phyloP scores from a whole-genome alignment of 2,113 vertebrate species.

The Coptodon bakossiorum region DNA sequence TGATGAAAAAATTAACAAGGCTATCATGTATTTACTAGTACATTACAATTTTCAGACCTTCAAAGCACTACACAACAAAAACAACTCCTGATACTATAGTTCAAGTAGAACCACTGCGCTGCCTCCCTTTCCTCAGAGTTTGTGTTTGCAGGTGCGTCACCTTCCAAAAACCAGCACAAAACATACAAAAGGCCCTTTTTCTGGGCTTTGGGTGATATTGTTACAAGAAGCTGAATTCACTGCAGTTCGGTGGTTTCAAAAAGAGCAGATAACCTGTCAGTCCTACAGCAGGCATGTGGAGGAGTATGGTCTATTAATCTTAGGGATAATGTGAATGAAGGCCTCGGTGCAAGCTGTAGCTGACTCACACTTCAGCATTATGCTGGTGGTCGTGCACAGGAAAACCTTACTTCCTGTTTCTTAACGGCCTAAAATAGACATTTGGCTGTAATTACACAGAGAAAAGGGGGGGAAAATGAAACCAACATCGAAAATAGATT shows the following conservation, averaged over 20 bases:
- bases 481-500: neutral
- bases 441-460: neutral
- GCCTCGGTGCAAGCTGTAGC: neutral
- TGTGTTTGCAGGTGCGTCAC: neutral
- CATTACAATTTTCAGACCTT: rapidly evolving
- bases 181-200: neutral
- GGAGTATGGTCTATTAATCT: neutral
- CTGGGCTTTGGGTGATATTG: neutral
- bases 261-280: neutral
- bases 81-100: neutral
- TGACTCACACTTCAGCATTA: neutral
- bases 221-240: neutral
- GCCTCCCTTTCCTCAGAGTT: neutral
- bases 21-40: neutral
- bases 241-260: neutral
- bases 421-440: neutral
- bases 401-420: constrained; percentile 20
- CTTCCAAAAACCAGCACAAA: rapidly evolving
- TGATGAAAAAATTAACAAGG: rapidly evolving
- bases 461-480: rapidly evolving
- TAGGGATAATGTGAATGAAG: neutral
- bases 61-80: neutral
- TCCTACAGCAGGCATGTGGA: neutral
- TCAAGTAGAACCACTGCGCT: neutral
- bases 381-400: neutral